phyloP scores from a whole-genome alignment of 2,888 invertebrate species.

The Theristus sp. region DNA sequence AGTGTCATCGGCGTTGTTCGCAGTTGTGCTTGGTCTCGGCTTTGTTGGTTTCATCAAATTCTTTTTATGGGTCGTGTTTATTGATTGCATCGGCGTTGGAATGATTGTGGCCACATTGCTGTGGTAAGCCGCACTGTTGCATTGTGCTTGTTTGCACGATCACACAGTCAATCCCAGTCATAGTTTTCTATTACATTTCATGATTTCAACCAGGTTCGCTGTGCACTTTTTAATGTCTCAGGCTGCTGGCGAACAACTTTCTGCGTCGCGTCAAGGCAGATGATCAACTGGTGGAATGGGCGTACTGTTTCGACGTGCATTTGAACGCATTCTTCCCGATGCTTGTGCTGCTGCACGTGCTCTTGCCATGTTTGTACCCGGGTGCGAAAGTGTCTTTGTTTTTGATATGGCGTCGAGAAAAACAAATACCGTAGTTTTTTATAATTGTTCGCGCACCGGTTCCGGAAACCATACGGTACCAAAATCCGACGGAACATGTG shows the following conservation, averaged over 20 bases:
- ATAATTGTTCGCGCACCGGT: too few relatives aligned
- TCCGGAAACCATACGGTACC: too few relatives aligned
- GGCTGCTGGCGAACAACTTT: constrained; percentile 62
- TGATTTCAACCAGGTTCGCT: too few relatives aligned
- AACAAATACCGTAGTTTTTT: too few relatives aligned
- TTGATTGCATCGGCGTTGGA: constrained; percentile 80
- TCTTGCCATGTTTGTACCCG: constrained; percentile 64
- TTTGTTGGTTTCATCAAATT: constrained; percentile 50
- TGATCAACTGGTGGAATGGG: constrained; percentile 82
- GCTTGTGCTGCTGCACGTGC: constrained; percentile 70
- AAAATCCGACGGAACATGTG: too few relatives aligned
- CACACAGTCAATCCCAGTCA: too few relatives aligned
- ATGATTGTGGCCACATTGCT: constrained; percentile 64
- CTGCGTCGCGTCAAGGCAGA: constrained; percentile 43
- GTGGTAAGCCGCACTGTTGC: constrained; percentile 47
- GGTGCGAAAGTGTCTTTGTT: constrained; percentile 36
- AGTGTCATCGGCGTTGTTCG: constrained; percentile 78
- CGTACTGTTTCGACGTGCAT: constrained; percentile 93
- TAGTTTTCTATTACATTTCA: neutral
- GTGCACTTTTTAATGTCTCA: constrained; percentile 34
- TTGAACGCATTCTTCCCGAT: constrained; percentile 97
- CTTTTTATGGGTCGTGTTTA: constrained; percentile 70
- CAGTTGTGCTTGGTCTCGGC: constrained; percentile 52
- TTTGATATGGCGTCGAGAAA: too few relatives aligned
- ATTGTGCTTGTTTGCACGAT: constrained; percentile 3